A percentile compares a stretch with the other conserved stretches of the same genome.
Evolutionary conservation across 2,797 vertebrate species (phyloP).

Genomic region (Glyptemys insculpta): DNA sequence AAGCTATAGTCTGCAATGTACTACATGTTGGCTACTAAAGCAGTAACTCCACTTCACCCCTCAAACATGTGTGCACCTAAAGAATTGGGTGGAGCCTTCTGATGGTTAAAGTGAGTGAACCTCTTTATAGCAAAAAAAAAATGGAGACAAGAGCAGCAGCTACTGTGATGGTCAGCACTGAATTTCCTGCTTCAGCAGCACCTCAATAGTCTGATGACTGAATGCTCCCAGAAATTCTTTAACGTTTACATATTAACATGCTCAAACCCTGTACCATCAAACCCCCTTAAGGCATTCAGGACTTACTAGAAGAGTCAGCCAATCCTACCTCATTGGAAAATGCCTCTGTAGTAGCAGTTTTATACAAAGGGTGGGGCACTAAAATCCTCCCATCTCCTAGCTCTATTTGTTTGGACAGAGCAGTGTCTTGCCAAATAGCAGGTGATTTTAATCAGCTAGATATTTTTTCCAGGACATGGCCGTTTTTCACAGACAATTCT

Average conservation of each 20-base stretch:
- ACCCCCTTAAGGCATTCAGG: background rate
- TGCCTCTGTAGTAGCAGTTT: background rate
- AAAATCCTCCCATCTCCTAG: background rate
- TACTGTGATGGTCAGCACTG: background rate
- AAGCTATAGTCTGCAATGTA: background rate
- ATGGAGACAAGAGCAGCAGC: background rate
- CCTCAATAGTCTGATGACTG: background rate
- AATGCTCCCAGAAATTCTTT: background rate
- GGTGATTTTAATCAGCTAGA: background rate
- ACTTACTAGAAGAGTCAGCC: background rate
- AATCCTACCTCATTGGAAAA: background rate
- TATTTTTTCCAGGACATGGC: background rate
- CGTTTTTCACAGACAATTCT: background rate
- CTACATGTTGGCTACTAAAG: background rate
- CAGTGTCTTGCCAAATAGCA: background rate
- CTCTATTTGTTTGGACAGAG: background rate
- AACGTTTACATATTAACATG: background rate
- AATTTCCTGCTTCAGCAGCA: background rate
- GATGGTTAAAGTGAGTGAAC: background rate
- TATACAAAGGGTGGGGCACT: background rate
- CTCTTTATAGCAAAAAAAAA: background rate
- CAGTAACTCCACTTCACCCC: background rate
- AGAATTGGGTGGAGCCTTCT: background rate
- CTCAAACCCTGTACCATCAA: background rate
- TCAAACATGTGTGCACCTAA: background rate